These are phyloP conservation scores for Latrodectus geometricus DNA, from an alignment of 1,140 invertebrate genomes.

Conservation along the genomic window DNA sequence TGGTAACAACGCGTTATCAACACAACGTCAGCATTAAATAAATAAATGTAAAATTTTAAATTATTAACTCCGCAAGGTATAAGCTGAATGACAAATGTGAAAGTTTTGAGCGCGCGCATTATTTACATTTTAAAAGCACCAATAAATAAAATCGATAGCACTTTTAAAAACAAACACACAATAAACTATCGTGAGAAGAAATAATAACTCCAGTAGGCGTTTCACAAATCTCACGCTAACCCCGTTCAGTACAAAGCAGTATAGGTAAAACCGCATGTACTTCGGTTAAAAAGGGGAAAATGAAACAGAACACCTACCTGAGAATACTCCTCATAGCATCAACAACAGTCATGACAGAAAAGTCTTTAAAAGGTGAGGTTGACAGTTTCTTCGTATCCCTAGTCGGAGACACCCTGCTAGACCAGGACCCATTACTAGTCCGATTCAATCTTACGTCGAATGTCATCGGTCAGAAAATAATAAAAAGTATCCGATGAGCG, in stretches of 20 bases:
- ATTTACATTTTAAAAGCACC: too few relatives aligned
- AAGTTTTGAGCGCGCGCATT: too few relatives aligned
- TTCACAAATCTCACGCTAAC: too few relatives aligned
- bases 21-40: too few relatives aligned
- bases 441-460: constrained; percentile 44
- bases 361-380: constrained; percentile 41
- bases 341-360: constrained; percentile 53
- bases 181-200: too few relatives aligned
- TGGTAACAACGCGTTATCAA: too few relatives aligned
- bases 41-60: too few relatives aligned
- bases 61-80: too few relatives aligned
- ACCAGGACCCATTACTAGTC: constrained; percentile 29
- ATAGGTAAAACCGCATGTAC: not conserved
- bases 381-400: constrained; percentile 31
- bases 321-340: constrained; percentile 43
- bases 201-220: too few relatives aligned
- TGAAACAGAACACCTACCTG: constrained; percentile 22
- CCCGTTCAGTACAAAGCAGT: not conserved
- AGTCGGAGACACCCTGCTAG: constrained; percentile 18
- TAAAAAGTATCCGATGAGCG: not conserved
- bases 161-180: too few relatives aligned
- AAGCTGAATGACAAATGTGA: too few relatives aligned
- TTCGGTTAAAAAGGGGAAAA: not conserved
- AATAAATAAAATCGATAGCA: too few relatives aligned
- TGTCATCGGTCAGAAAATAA: constrained; percentile 38